Evolutionary conservation across 2,113 vertebrate genomes (phyloP).

Genomic region (Actenoides hombroni): DNA sequence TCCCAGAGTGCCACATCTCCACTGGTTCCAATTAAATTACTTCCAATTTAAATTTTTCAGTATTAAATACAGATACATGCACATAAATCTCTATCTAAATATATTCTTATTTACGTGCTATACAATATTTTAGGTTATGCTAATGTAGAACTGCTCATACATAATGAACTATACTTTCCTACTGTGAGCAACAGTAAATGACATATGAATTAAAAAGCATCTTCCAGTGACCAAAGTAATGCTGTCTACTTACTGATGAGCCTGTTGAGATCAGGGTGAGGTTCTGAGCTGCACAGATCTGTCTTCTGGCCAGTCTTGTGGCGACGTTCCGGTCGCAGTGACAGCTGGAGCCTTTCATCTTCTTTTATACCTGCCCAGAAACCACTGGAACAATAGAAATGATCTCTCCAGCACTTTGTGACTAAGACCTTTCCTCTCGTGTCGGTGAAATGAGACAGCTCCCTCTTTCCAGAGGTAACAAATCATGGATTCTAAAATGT

Average conservation of each 20-base stretch:
- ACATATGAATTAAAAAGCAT: not conserved
- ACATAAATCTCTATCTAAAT: not conserved
- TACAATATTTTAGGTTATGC: not conserved
- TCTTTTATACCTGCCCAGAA: constrained; percentile 57
- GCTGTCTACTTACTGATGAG: not conserved
- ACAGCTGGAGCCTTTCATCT: not conserved
- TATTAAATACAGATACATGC: not conserved
- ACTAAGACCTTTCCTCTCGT: not conserved
- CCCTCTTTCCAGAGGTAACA: not conserved
- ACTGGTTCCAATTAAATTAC: no score
- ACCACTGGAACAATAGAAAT: not conserved
- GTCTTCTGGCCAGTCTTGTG: not conserved
- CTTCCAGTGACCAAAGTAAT: not conserved
- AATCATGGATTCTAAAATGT: not conserved
- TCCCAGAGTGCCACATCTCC: not conserved
- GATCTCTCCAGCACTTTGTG: not conserved
- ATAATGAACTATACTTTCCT: not conserved
- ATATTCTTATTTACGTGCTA: not conserved
- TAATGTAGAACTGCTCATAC: not conserved
- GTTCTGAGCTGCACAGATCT: not conserved
- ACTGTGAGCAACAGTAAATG: not conserved
- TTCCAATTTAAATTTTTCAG: not conserved
- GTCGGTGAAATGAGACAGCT: not conserved
- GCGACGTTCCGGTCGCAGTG: not conserved
- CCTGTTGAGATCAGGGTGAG: not conserved